Percentiles rank a stretch among this genome's conserved stretches.
These are phyloP conservation scores for Platyscapa corneri DNA, from an alignment of 1,140 invertebrate genomes.

Conservation along the genomic window DNA sequence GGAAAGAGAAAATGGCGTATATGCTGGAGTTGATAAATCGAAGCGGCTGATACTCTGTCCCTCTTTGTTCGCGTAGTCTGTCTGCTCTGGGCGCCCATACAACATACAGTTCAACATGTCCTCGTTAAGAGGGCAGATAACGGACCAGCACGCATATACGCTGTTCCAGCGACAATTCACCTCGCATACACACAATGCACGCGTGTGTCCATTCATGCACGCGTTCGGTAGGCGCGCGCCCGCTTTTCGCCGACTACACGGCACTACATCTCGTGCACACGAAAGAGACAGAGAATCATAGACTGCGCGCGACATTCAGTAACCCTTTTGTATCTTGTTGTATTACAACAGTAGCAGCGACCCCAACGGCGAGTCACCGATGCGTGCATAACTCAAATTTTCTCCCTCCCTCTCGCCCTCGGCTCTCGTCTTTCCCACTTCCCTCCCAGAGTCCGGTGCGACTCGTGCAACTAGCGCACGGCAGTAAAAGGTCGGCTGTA, in stretches of 20 bases:
- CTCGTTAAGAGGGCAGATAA: conserved; percentile 58
- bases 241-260: background rate
- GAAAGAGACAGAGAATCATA: background rate
- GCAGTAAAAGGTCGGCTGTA: conserved; percentile 67
- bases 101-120: background rate
- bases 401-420: background rate
- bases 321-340: background rate
- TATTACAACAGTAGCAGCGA: background rate
- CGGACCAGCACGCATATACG: conserved; percentile 39
- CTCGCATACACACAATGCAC: background rate
- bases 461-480: conserved; percentile 17
- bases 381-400: conserved; percentile 38
- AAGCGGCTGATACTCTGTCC: background rate
- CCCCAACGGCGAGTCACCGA: background rate
- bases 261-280: background rate
- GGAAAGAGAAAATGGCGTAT: conserved; percentile 33
- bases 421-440: background rate
- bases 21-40: conserved; percentile 46
- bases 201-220: background rate
- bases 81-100: background rate
- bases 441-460: background rate
- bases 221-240: background rate
- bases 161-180: conserved; percentile 9
- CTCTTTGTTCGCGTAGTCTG: background rate
- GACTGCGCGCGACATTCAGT: background rate